These are phyloP conservation scores for Kryptolebias ocellatus DNA, from an alignment of 2,797 vertebrate genomes.

Conservation along the genomic window DNA sequence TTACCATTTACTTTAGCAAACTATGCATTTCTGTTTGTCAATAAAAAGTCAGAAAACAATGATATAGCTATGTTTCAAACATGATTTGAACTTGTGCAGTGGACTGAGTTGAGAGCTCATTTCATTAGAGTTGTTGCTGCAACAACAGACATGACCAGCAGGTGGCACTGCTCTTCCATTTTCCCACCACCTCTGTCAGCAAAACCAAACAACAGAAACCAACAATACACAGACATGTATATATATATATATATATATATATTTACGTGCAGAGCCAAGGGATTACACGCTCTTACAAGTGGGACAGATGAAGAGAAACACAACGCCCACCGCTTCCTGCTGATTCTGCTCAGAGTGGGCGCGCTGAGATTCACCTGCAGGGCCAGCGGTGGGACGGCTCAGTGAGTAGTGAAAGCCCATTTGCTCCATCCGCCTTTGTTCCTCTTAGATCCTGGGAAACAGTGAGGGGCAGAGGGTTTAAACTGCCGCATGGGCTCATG, in stretches of 20 bases:
- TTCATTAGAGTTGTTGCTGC: not conserved
- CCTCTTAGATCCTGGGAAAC: constrained; percentile 22
- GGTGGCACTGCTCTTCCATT: constrained; percentile 47
- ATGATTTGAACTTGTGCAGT: not conserved
- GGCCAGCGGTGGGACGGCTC: constrained; percentile 26
- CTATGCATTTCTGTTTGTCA: constrained; percentile 30
- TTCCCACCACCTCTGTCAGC: not conserved
- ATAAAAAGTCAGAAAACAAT: constrained; percentile 36
- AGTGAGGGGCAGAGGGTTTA: constrained; percentile 25
- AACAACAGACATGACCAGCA: constrained; percentile 41
- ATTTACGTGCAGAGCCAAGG: constrained; percentile 25
- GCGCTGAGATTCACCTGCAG: constrained; percentile 54
- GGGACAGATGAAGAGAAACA: constrained; percentile 59
- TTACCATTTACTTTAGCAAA: constrained; percentile 6
- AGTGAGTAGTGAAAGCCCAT: constrained; percentile 42
- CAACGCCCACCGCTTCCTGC: constrained; percentile 35
- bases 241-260: too few relatives aligned
- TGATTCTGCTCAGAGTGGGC: constrained; percentile 27
- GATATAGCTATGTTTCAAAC: not conserved
- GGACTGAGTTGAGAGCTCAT: not conserved
- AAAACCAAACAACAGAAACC: constrained; percentile 11
- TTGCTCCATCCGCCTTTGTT: constrained; percentile 41
- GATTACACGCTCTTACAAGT: constrained; percentile 61
- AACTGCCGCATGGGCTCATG: constrained; percentile 32
- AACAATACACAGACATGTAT: constrained; percentile 34